Base-by-base conservation (phyloP, 2,113 vertebrate species). In the Glaucomys volans region DNA sequence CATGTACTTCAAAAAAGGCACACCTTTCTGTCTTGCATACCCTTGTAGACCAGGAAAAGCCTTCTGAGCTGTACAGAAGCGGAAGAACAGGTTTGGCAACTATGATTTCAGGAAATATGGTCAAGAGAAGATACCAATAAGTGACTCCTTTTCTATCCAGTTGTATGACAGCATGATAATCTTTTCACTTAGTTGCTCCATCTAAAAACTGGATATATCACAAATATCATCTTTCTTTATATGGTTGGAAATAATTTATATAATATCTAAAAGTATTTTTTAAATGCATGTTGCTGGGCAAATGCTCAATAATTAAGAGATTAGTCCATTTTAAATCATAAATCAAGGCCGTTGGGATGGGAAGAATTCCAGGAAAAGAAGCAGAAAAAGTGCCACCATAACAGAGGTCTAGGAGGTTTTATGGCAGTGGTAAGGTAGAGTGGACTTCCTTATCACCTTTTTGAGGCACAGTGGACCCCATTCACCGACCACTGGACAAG, bases 341-440 rank as follows among this genome's bases (percentile, higher is more conserved):
- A 96, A 95, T 85, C 18, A 81, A 84, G 9, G 67, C n/a, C 44
- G 3, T 22, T 76, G n/a, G 44, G 14, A 8, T 12, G 32, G 28
- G 67, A 77, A 92, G 47, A 82, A 76, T 91, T 93, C 66, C 50
- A 93, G 86, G 83, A 95, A 89, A n/a, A 79, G 77, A 93, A 84
- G 3, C 1, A 37, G 82, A 85, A 26, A 79, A 88, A 77, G 22
- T 57, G 71, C n/a, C 40, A 50, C 52, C 28, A 17, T 80, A 44
- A 62, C 14, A 79, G 66, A 20, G n/a, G 14, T 71, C 10, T 37
- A 12, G 30, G 52, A 82, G 82, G 32, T 50, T 82, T 71, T 79
- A 50, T 74, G 62, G 20, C 69, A 87, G 40, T 0, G 12, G 16
- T 1, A 8, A 89, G 32, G 2, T 16, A 3, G 16, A 37, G 9